Evolutionary conservation across 2,797 vertebrate species (phyloP), one percentile per base, ranked within the genome.

Genomic region (Pantherophis alleghaniensis): DNA sequence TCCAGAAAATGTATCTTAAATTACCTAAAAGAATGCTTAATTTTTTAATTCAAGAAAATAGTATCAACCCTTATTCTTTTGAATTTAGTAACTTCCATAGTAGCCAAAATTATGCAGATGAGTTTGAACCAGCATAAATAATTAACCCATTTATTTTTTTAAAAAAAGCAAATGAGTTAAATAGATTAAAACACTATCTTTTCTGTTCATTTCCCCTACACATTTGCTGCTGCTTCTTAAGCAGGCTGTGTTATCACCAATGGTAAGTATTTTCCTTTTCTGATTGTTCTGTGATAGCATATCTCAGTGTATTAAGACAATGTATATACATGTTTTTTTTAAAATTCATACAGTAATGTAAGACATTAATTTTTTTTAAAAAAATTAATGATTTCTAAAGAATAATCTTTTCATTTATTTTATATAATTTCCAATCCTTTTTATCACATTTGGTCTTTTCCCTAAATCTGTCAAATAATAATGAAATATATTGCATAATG

Each of bases 401-500:
- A 91, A 42, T 59, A 47, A 24, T 28, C 28, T 22, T 42, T 2
- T 74, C 32, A 60, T 13, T 47, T 53, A 32, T 24, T 79, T 13
- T 28, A 11, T 57, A 26, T 53, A 37, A 56, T 10, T 22, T 63
- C 7, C 9, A 24, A 22, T 47, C 12, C 16, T 60, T 79, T 79
- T 79, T 59, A 47, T 83, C 60, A 47, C 26, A 42, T 7, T 53
- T 66, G 53, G 47, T 20, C 51, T 47, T 47, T 56, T 90, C 5
- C 5, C 26, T 86, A 53, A 42, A 66, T 86, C 51, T 18, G 61
- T 86, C 79, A 74, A 74, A 74, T 59, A 86, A n/a, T 90, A 42
- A 92, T 79, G 32, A n/a, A 37, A 88, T 92, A 59, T 88, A 12
- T 59, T 69, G 51, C 26, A 92, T 47, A 47, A 83, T 24, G 74